Base-by-base conservation (phyloP, 2,888 invertebrate genomes). In the Rhamphomyia laevipes region DNA sequence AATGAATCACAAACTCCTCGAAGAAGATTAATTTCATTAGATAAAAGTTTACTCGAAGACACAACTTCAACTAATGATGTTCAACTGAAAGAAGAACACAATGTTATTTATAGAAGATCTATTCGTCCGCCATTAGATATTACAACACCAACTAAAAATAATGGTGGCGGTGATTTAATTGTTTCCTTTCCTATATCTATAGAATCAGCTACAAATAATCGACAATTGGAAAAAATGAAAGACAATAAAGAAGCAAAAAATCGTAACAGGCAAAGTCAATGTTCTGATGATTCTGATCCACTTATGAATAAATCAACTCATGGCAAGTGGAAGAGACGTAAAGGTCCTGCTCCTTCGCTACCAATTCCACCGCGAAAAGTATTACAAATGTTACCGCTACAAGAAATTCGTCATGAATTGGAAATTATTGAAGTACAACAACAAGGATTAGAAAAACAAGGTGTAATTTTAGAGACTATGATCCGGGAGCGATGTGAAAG, bases 391-490 rank as follows among this genome's bases (percentile, higher is more conserved):
- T 68, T 82, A 61, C 76, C 82, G 0, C 68, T 79, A 4, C 75
- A 74, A 51, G 78, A 81, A 61, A 73, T 84, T 47, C 77, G 78
- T 43, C 74, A 77, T 35, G 86, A 92, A 63, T 73, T 94, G 55
- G 82, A 84, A 56, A 78, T 82, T 50, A 84, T 95, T 56, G 92
- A 93, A 67, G 78, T 86, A 45, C 88, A 92, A 64, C 87, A 91
- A 63, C 84, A 86, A 56, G 89, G 90, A 16, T 74, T 94, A 46
- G 94, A 94, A 67, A 80, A 84, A 51, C 89, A 92, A 66, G 93
- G 94, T 41, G 87, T 93, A n/a, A 78, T 83, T 56, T 75, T 95
- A 57, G 94, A 95, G 67, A 83, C 86, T 63, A 82, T 86, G 68
- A 94, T 95, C 57, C 78, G 93, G 59, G 84, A 84, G 64, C 84